A percentile compares a stretch with the other conserved stretches of the same genome.
phyloP scores from a whole-genome alignment of 2,888 invertebrate species.

The Drosophila seclusa region DNA sequence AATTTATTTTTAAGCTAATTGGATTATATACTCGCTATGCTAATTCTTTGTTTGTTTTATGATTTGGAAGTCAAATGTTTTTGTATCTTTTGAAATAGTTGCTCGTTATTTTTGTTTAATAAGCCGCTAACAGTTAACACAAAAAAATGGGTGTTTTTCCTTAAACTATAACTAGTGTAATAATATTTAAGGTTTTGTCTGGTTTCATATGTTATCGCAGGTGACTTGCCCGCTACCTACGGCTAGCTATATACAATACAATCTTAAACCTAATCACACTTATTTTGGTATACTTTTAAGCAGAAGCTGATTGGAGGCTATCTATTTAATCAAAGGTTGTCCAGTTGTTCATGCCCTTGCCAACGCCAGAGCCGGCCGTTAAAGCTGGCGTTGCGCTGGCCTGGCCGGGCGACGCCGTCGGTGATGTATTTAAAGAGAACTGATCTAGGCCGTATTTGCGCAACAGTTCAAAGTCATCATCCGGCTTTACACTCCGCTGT shows the following conservation, averaged over 20 bases:
- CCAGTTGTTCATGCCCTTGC: slow-evolving; percentile 83
- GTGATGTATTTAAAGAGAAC: slow-evolving; percentile 78
- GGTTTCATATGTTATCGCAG: slow-evolving; percentile 42
- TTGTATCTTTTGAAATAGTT: slow-evolving; percentile 29
- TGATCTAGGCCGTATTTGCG: slow-evolving; percentile 85
- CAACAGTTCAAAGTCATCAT: slow-evolving; percentile 84
- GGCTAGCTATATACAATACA: slow-evolving; percentile 55
- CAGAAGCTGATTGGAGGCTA: slow-evolving; percentile 3
- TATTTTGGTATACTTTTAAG: slow-evolving; percentile 69
- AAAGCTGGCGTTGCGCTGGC: slow-evolving; percentile 37
- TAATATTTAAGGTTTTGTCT: slow-evolving; percentile 63
- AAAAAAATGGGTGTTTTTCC: slow-evolving; percentile 4
- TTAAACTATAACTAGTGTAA: slow-evolving; percentile 25
- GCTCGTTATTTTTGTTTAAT: slow-evolving; percentile 26
- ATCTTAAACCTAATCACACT: slow-evolving; percentile 70
- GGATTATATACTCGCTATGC: slow-evolving; percentile 64
- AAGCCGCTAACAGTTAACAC: slow-evolving; percentile 35
- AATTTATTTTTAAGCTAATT: slow-evolving; percentile 52
- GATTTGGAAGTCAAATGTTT: slow-evolving; percentile 69
- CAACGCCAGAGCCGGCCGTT: slow-evolving; percentile 53
- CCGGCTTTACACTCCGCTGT: slow-evolving; percentile 68
- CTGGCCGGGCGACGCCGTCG: slow-evolving; percentile 39
- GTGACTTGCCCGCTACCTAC: slow-evolving; percentile 29
- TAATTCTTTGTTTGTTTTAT: slow-evolving; percentile 62
- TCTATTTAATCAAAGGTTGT: slow-evolving; percentile 82